phyloP scores from a whole-genome alignment of 2,888 invertebrate genomes.

The Rhorus exstirpatorius region DNA sequence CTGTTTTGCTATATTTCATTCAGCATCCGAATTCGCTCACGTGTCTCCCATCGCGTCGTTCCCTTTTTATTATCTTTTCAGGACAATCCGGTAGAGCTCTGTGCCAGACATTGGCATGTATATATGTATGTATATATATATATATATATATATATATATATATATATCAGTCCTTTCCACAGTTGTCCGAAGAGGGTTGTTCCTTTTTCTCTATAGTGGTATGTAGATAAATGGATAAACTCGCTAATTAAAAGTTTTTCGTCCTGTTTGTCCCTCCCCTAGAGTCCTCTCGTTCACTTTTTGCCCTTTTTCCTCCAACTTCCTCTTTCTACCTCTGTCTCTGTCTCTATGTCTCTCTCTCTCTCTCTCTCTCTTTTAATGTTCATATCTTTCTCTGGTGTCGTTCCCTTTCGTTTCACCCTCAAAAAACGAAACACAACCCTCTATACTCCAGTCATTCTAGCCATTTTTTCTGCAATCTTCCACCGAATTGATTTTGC shows the following conservation, averaged over 20 bases:
- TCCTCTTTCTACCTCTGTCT: conserved; percentile 4
- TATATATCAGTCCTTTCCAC: conserved; percentile 30
- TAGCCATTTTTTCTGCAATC: too few species aligned
- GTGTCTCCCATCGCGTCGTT: conserved; percentile 43
- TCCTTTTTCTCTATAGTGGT: conserved; percentile 73
- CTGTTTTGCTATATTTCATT: conserved; percentile 68
- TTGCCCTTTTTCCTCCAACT: background rate
- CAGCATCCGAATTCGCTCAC: conserved; percentile 58
- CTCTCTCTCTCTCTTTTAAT: conserved; percentile 13
- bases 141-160: background rate
- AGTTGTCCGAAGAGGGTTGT: conserved; percentile 66
- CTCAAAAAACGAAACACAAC: too few species aligned
- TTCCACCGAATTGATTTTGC: too few species aligned
- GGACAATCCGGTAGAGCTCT: conserved; percentile 26
- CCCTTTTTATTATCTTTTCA: conserved; percentile 42
- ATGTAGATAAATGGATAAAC: conserved; percentile 81
- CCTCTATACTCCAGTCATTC: too few species aligned
- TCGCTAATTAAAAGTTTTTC: conserved; percentile 83
- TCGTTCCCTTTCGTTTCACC: background rate
- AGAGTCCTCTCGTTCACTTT: background rate
- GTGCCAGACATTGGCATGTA: conserved; percentile 40
- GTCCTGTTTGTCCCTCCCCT: conserved; percentile 41
- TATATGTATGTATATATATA: background rate
- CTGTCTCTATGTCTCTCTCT: conserved; percentile 9
- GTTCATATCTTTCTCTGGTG: background rate